These are phyloP conservation scores for Diadophis punctatus DNA, from an alignment of 2,113 vertebrate genomes.

Conservation along the genomic window DNA sequence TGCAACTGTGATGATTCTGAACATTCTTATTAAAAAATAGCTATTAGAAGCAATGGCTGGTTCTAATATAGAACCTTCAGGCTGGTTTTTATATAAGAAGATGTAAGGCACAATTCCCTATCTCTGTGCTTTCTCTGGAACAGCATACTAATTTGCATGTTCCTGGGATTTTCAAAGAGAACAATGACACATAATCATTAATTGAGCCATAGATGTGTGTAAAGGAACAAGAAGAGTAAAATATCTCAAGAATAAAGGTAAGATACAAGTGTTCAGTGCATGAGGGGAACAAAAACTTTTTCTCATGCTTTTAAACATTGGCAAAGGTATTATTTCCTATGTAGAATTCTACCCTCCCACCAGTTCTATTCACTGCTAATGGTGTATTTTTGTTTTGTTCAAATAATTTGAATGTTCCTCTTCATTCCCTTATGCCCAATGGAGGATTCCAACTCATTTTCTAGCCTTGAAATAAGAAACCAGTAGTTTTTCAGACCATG, in stretches of 20 bases:
- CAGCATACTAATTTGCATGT: slow-evolving; percentile 32
- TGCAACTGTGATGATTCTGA: slow-evolving; percentile 61
- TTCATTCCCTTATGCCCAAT: neutral
- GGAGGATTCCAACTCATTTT: neutral
- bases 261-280: neutral
- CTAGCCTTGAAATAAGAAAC: neutral
- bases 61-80: slow-evolving; percentile 19
- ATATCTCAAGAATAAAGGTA: neutral
- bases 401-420: neutral
- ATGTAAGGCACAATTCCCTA: slow-evolving; percentile 58
- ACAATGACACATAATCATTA: neutral
- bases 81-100: slow-evolving; percentile 67
- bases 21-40: slow-evolving; percentile 64
- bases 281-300: neutral
- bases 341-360: neutral
- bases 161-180: slow-evolving; percentile 3
- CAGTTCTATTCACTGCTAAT: neutral
- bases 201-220: neutral
- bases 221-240: neutral
- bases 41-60: slow-evolving; percentile 65
- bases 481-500: neutral
- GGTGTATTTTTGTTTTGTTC: neutral
- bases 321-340: neutral
- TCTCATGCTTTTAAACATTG: neutral
- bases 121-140: slow-evolving; percentile 52